These are phyloP conservation scores for Watsonalla binaria DNA, from an alignment of 2,888 invertebrate species.

Conservation along the genomic window DNA sequence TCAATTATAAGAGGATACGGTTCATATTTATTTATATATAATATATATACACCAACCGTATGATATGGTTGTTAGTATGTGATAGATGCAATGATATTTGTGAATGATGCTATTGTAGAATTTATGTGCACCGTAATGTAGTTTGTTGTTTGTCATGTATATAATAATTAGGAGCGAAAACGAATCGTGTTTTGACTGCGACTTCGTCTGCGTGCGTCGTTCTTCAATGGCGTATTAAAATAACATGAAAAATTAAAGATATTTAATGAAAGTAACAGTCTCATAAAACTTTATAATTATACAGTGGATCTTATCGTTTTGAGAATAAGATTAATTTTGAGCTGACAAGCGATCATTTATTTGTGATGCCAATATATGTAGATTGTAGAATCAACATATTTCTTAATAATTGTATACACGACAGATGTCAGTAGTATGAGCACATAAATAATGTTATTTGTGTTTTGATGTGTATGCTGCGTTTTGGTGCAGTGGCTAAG, in stretches of 20 bases:
- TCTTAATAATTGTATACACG: conserved; percentile 21
- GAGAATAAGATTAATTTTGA: no score
- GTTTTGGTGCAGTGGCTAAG: conserved; percentile 16
- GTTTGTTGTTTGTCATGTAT: conserved; percentile 40
- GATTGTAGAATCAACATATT: no score
- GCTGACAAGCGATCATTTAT: no score
- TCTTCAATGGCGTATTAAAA: neutral
- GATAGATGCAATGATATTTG: conserved; percentile 34
- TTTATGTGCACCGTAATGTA: conserved; percentile 44
- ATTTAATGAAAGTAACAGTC: no score
- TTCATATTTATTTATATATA: conserved; percentile 26
- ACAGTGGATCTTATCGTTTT: no score
- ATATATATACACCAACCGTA: conserved; percentile 10
- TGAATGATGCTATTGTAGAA: conserved; percentile 46
- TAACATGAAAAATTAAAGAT: neutral
- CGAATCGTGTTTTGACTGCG: no score
- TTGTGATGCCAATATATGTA: no score
- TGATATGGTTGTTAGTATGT: conserved; percentile 35
- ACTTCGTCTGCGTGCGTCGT: no score
- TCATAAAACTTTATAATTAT: no score
- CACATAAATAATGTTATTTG: conserved; percentile 18
- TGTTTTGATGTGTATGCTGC: conserved; percentile 33
- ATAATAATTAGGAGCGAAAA: conserved; percentile 9
- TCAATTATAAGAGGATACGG: conserved; percentile 44
- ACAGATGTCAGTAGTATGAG: conserved; percentile 25